Conservation (phyloP, 2,113 vertebrate genomes). For the Zapornia atra region DNA sequence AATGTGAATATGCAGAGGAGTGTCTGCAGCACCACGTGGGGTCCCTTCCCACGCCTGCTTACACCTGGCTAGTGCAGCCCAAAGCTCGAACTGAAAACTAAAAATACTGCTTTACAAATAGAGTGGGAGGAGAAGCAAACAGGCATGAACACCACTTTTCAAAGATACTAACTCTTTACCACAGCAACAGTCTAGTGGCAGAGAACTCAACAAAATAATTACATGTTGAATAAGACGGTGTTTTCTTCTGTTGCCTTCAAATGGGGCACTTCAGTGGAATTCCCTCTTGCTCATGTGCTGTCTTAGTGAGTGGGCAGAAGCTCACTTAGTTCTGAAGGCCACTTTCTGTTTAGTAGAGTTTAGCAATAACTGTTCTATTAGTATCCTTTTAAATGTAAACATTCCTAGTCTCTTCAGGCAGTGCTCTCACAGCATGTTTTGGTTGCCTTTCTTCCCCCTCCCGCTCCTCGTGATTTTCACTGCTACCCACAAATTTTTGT, state of each 20-base stretch:
- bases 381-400: not conserved
- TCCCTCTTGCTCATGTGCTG: not conserved
- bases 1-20: not conserved
- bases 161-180: not conserved
- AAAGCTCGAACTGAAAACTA: not conserved
- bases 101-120: not conserved
- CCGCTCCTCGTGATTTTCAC: not conserved
- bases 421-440: not conserved
- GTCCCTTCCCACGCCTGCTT: not conserved
- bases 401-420: not conserved
- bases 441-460: too few species aligned
- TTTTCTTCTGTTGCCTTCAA: not conserved
- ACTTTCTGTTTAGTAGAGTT: not conserved
- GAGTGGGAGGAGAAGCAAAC: not conserved
- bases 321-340: not conserved
- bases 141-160: not conserved
- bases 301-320: not conserved
- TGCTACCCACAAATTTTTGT: not conserved
- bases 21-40: not conserved
- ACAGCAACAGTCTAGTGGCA: not conserved
- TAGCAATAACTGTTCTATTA: not conserved
- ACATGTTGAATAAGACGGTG: not conserved
- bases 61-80: not conserved
- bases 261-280: not conserved
- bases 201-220: not conserved